Evolutionary conservation across 2,797 vertebrate species (phyloP).

Genomic region (Rhinella marina): DNA sequence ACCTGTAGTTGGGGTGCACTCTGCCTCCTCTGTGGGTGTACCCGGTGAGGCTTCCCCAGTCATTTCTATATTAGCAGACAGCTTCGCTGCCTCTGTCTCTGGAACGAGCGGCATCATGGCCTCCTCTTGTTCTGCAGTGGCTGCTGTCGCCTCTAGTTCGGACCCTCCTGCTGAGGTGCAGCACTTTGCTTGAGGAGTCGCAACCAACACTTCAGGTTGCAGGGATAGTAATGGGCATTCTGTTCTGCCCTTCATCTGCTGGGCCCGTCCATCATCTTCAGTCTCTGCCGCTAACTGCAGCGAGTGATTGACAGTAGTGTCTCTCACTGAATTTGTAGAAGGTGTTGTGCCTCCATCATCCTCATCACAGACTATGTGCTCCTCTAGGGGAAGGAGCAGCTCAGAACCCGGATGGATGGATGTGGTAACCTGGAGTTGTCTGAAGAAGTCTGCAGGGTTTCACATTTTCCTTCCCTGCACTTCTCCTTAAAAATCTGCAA

Average conservation of each 20-base stretch:
- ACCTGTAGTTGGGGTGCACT: not conserved
- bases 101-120: not conserved
- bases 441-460: slow-evolving; percentile 62
- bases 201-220: slow-evolving; percentile 22
- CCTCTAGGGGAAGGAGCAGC: slow-evolving; percentile 66
- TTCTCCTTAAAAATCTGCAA: slow-evolving; percentile 73
- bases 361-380: not conserved
- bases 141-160: not conserved
- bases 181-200: slow-evolving; percentile 23
- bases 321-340: slow-evolving; percentile 4
- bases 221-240: not conserved
- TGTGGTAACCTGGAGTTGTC: slow-evolving; percentile 67
- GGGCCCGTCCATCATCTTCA: not conserved
- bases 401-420: slow-evolving; percentile 72
- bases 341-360: slow-evolving; percentile 1
- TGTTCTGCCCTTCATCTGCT: not conserved
- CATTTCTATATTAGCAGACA: not conserved
- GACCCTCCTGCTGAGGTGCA: slow-evolving; percentile 13
- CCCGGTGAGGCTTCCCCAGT: not conserved
- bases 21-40: not conserved
- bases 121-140: slow-evolving; percentile 43
- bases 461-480: slow-evolving; percentile 71
- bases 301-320: not conserved
- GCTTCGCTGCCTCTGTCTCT: slow-evolving; percentile 58
- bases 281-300: no score